phyloP scores from a whole-genome alignment of 2,113 vertebrate genomes.

The Peromyscus maniculatus region DNA sequence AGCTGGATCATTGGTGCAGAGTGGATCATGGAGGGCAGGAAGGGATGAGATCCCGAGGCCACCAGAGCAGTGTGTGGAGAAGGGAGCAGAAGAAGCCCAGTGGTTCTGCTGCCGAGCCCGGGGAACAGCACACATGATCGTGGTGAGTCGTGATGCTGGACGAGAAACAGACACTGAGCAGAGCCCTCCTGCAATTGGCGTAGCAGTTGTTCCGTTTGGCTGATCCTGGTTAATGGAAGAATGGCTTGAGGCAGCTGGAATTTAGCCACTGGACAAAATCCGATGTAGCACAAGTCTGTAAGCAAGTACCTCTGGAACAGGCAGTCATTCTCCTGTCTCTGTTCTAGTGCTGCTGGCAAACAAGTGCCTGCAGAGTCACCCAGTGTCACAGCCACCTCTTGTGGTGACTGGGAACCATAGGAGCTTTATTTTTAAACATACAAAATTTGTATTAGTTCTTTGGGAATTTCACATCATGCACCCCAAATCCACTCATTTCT shows the following conservation, averaged over 20 bases:
- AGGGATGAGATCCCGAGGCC: not conserved
- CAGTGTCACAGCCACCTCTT: not conserved
- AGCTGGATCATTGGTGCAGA: not conserved
- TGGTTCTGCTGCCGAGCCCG: not conserved
- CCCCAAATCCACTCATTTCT: too few species aligned
- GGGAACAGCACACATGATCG: not conserved
- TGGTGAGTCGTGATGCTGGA: not conserved
- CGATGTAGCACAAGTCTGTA: not conserved
- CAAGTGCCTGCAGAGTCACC: not conserved
- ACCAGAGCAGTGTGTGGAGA: too few species aligned
- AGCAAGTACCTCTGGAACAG: not conserved
- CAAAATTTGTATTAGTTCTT: not conserved
- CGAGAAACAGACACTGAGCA: not conserved
- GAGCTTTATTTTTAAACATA: not conserved
- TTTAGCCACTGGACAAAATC: not conserved
- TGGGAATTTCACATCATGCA: too few species aligned
- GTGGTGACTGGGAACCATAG: not conserved
- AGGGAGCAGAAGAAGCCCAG: too few species aligned
- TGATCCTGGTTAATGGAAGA: conserved; percentile 19
- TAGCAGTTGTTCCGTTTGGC: not conserved
- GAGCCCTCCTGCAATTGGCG: not conserved
- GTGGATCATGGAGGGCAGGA: not conserved
- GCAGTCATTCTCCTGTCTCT: not conserved
- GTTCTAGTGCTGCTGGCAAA: too few species aligned
- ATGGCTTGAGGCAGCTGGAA: not conserved